phyloP scores from a whole-genome alignment of 2,113 vertebrate species.

The Notarius lentiginosus region DNA sequence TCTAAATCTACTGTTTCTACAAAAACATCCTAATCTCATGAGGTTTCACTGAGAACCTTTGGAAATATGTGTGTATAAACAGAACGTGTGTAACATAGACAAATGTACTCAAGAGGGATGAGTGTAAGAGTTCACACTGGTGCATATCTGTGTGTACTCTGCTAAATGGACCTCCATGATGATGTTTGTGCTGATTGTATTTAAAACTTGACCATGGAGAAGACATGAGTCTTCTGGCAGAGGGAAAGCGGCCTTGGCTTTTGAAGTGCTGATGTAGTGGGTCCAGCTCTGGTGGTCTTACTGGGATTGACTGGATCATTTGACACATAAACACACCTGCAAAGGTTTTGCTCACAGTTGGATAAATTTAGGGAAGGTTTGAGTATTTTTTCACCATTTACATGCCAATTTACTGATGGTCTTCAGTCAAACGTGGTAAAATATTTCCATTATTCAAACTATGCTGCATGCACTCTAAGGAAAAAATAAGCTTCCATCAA shows the following conservation, averaged over 20 bases:
- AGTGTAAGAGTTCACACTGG: background rate
- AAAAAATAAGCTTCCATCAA: background rate
- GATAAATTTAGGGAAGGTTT: background rate
- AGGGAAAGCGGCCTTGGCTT: slow-evolving; percentile 35
- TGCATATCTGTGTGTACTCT: slow-evolving; percentile 25
- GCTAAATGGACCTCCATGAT: slow-evolving; percentile 37
- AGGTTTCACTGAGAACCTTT: background rate
- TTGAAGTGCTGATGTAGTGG: slow-evolving; percentile 50
- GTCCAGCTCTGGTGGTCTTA: slow-evolving; percentile 34
- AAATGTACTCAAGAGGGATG: background rate
- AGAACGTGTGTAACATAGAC: background rate
- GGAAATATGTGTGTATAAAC: background rate
- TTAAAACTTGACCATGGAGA: slow-evolving; percentile 27
- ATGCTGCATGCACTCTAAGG: background rate
- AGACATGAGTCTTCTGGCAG: slow-evolving; percentile 34
- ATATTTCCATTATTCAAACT: background rate
- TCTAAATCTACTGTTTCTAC: background rate
- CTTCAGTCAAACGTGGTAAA: background rate
- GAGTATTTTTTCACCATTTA: background rate
- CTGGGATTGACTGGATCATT: slow-evolving; percentile 44
- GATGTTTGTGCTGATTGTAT: slow-evolving; percentile 39
- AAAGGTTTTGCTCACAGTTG: slow-evolving; percentile 13
- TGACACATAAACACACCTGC: slow-evolving; percentile 51
- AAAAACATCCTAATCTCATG: background rate
- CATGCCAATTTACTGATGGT: background rate